These are phyloP conservation scores for Gryon sp. DNA, from an alignment of 1,140 invertebrate species.

Conservation along the genomic window DNA sequence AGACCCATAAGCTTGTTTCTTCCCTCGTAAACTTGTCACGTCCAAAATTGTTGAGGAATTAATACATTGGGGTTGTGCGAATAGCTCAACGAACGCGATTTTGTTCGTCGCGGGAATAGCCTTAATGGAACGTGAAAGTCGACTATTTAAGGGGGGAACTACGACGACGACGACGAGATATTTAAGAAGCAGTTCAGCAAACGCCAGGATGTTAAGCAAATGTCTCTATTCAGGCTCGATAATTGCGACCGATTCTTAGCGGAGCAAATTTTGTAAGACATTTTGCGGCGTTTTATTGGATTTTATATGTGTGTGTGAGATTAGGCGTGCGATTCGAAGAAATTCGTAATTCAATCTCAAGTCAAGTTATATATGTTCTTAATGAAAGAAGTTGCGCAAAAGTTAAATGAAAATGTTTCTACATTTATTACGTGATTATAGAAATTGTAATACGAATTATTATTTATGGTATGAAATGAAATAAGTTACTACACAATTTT, in stretches of 20 bases:
- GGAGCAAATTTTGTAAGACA: conserved; percentile 24
- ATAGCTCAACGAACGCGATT: conserved; percentile 34
- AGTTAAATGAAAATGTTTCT: too few relatives aligned
- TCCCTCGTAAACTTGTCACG: conserved; percentile 43
- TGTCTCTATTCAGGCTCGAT: conserved; percentile 32
- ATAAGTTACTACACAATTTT: too few relatives aligned
- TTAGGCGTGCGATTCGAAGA: neutral
- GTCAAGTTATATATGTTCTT: neutral
- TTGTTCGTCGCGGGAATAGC: conserved; percentile 36
- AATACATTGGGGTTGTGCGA: conserved; percentile 42
- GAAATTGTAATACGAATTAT: too few relatives aligned
- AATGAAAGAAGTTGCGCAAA: neutral
- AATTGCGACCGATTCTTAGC: conserved; percentile 28
- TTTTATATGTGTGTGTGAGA: conserved; percentile 6
- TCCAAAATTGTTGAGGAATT: conserved; percentile 49
- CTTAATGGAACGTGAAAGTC: conserved; percentile 46
- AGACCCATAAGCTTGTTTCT: conserved; percentile 5
- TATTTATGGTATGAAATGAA: neutral
- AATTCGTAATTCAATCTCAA: neutral
- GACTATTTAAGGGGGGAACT: too few relatives aligned
- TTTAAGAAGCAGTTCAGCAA: conserved; percentile 50
- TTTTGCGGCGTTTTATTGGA: conserved; percentile 17
- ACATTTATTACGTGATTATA: too few relatives aligned
- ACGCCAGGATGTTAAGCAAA: conserved; percentile 41
- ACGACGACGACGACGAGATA: conserved; percentile 38